phyloP scores from a whole-genome alignment of 2,113 vertebrate species.

The Lutjanus erythropterus region DNA sequence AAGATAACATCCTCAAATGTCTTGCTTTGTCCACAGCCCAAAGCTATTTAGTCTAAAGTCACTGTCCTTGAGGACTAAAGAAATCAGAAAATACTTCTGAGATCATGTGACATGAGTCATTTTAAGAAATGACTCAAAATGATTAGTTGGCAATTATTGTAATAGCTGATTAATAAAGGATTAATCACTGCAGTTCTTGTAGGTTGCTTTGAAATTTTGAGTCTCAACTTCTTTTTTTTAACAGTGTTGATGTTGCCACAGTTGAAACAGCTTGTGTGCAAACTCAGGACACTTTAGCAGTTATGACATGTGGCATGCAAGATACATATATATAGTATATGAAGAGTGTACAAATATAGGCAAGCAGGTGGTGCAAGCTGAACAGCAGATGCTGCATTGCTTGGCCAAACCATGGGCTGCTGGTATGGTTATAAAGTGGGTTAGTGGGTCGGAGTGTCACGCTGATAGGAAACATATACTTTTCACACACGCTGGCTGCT shows the following conservation, averaged over 20 bases:
- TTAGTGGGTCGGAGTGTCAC: slow-evolving; percentile 60
- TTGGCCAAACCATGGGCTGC: slow-evolving; percentile 22
- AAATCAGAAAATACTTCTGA: too few relatives aligned
- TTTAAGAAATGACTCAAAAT: too few relatives aligned
- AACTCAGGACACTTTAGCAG: not conserved
- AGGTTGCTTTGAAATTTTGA: too few relatives aligned
- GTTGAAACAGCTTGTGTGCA: slow-evolving; percentile 41
- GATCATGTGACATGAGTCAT: too few relatives aligned
- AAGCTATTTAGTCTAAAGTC: too few relatives aligned
- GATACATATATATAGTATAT: slow-evolving; percentile 35
- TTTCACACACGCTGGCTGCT: slow-evolving; percentile 34
- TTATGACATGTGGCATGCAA: slow-evolving; percentile 48
- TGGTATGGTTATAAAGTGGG: slow-evolving; percentile 51
- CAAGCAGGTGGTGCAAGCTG: slow-evolving; percentile 64
- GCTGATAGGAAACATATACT: slow-evolving; percentile 39
- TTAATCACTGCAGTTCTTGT: too few relatives aligned
- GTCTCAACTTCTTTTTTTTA: too few relatives aligned
- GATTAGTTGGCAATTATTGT: too few relatives aligned
- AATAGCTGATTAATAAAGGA: too few relatives aligned
- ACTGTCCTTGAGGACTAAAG: too few relatives aligned
- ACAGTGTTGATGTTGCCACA: slow-evolving; percentile 36
- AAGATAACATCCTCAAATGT: too few relatives aligned
- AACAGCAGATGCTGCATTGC: slow-evolving; percentile 47
- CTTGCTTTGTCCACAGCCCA: too few relatives aligned
- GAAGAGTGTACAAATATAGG: slow-evolving; percentile 52